Evolutionary conservation across 2,797 vertebrate species (phyloP), one percentile per base, ranked within the genome.

Genomic region (Acanthurus lineatus): DNA sequence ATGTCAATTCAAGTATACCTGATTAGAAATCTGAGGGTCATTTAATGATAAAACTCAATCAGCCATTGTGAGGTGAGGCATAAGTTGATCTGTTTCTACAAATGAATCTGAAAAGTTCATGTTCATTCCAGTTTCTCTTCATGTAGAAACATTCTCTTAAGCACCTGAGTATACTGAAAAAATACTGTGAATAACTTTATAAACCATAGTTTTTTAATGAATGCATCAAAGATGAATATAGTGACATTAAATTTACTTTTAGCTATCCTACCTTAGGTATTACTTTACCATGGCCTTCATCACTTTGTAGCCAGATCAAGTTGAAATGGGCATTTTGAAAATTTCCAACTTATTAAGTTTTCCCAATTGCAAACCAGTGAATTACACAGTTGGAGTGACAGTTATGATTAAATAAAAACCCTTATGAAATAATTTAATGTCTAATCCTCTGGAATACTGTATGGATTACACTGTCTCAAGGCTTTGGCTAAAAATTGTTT

Each of bases 171-270:
- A 92, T 87, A 91, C 93, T 94, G 91, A 94, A 88, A 91, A 90
- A 92, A 95, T 93, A 95, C 95, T 95, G 95, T 95, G 95, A 95
- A 94, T 91, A 93, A 81, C 88, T 93, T 92, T 92, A 88, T 86
- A 90, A 89, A 92, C 83, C 73, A 87, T 93, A 90, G 84, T 94
- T 94, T 94, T 94, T 73, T 89, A 85, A 87, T 70, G 64, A 91
- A 88, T 81, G 69, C 87, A 87, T 90, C 54, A 84, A 89, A 88
- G 45, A 84, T 77, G 19, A 81, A 89, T 88, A 90, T 82, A 86
- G 67, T 82, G 52, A 84, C 85, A 83, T 80, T 86, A 85, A 6
- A 86, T 86, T 86, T 82, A 82, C 40, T 69, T 86, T 84, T 81
- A 62, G 76, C 86, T 88, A 66, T 83, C 67, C 44, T 74, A 64